A percentile compares a stretch with the other conserved stretches of the same genome.
Evolutionary conservation across 2,888 invertebrate species (phyloP).

Genomic region (Nomada fucata): DNA sequence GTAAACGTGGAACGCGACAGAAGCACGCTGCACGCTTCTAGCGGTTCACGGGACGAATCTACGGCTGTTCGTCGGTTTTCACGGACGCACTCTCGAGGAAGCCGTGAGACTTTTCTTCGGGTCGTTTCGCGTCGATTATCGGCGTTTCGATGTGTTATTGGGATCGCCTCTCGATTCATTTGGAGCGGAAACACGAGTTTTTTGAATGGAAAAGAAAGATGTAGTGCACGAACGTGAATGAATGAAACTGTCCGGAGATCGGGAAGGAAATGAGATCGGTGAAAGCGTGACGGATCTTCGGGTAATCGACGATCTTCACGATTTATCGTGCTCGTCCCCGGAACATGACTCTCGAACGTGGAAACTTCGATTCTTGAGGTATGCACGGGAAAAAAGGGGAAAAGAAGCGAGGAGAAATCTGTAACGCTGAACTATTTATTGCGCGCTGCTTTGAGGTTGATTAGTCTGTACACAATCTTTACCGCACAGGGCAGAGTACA

Average conservation of each 20-base stretch:
- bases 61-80: constrained; percentile 58
- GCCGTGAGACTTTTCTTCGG: constrained; percentile 23
- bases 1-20: constrained; percentile 34
- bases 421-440: no score
- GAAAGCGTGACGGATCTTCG: constrained; percentile 38
- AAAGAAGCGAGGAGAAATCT: no score
- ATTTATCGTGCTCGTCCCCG: constrained; percentile 47
- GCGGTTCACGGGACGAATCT: constrained; percentile 57
- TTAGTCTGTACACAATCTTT: no score
- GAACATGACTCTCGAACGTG: constrained; percentile 7
- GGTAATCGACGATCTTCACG: constrained; percentile 48
- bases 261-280: constrained; percentile 17
- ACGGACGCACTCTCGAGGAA: constrained; percentile 20
- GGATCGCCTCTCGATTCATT: background rate
- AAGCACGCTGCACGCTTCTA: constrained; percentile 12
- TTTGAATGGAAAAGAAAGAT: background rate
- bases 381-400: no score
- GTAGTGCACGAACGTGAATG: no score
- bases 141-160: background rate
- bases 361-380: no score
- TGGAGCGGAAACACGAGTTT: background rate
- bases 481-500: no score
- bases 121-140: constrained; percentile 15
- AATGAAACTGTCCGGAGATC: background rate
- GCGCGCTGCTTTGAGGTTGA: no score